Base-by-base conservation (phyloP, 2,797 vertebrate species). In the Phylloscopus collybita region DNA sequence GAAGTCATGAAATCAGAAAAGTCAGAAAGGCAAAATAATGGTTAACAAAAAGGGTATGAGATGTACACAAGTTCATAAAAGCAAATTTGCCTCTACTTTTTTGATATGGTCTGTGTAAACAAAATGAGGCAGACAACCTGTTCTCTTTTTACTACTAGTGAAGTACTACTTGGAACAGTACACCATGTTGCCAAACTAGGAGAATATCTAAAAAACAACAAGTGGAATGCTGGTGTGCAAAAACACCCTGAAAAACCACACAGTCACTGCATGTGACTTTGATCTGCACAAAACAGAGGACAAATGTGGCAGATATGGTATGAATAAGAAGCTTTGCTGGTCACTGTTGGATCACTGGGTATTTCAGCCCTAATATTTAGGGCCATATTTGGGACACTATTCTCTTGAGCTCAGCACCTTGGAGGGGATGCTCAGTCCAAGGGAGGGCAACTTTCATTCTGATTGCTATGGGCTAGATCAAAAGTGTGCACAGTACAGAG, bases 341-440 rank as follows among this genome's bases (percentile, higher is more conserved):
- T 59, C 17, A 25, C 16, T 59, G 19, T 22, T 54, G 20, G 6
- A n/a, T 26, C 34, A 45, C 12, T 59, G 34, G 23, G 10, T 56
- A 66, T 62, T 80, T 53, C 59, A 64, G 29, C 16, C 10, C 11
- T 30, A 22, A 6, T 25, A 64, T 34, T 71, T 76, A 38, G 13
- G 13, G 5, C 10, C 3, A 2, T 65, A 38, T 0, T 51, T 6
- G 10, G 10, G 23, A 3, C 27, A 49, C 4, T n/a, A 4, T 57
- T 59, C 27, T 30, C 66, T 72, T 80, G 47, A 88, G 19, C 20
- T 69, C 7, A 72, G 19, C 22, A 27, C 2, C 11, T 7, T 57
- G 17, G 11, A 61, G 32, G 14, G 16, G 10, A 44, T 56, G 22
- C 32, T 69, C 6, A 0, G 17, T 49, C 42, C 49, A 18, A 22